Conservation (phyloP, 2,888 invertebrate genomes). For the Sinhomidia bicolor region DNA sequence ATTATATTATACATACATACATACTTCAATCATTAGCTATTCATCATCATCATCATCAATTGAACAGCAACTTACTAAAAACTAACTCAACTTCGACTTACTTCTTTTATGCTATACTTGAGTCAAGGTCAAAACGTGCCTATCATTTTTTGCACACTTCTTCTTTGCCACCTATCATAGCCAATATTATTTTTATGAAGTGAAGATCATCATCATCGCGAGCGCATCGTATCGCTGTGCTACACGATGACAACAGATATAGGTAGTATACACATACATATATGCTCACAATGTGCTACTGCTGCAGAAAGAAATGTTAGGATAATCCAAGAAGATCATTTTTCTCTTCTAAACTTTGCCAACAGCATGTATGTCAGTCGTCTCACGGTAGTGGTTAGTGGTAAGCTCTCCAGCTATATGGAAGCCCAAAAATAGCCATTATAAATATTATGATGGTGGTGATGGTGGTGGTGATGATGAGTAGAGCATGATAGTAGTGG, state of each 20-base stretch:
- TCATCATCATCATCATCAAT: background rate
- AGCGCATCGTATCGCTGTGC: background rate
- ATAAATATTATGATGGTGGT: too few species aligned
- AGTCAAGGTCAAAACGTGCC: slow-evolving; percentile 56
- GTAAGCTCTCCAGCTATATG: slow-evolving; percentile 3
- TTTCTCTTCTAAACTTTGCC: background rate
- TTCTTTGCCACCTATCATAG: background rate
- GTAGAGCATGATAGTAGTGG: too few species aligned
- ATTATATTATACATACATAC: too few species aligned
- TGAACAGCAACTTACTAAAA: background rate
- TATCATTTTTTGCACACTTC: slow-evolving; percentile 42
- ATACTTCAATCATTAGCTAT: background rate
- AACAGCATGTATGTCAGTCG: background rate
- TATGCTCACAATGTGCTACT: too few species aligned
- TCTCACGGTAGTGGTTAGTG: background rate
- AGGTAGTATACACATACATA: too few species aligned
- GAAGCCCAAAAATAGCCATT: background rate
- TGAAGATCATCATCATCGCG: slow-evolving; percentile 15
- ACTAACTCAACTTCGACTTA: slow-evolving; percentile 7
- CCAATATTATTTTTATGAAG: slow-evolving; percentile 35
- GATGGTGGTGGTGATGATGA: too few species aligned
- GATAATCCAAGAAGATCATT: background rate
- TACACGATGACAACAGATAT: too few species aligned
- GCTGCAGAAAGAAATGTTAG: background rate
- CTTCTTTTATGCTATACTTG: slow-evolving; percentile 31